Conservation (phyloP, 1,140 invertebrate genomes). For the Archivesica marissinica region DNA sequence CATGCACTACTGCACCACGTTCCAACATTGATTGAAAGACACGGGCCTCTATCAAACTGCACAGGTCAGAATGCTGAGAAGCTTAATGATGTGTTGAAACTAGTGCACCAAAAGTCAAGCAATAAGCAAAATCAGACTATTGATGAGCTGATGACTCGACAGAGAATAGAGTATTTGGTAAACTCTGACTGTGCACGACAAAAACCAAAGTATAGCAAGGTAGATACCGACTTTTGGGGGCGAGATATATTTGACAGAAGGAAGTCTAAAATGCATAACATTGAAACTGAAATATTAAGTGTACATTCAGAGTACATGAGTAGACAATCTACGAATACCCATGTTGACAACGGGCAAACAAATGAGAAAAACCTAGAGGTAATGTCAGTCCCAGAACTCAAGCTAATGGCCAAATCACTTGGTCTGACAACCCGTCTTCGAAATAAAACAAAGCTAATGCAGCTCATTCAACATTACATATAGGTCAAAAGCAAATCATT, state of each 20-base stretch:
- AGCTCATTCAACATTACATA: too few relatives aligned
- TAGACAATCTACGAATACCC: too few relatives aligned
- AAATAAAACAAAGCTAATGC: too few relatives aligned
- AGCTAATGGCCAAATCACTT: too few relatives aligned
- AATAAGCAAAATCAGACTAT: slow-evolving; percentile 20
- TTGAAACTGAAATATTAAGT: not conserved
- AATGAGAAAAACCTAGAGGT: too few relatives aligned
- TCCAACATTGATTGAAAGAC: not conserved
- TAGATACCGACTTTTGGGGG: not conserved
- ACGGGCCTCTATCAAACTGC: not conserved
- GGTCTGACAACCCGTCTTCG: too few relatives aligned
- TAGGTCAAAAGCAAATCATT: too few relatives aligned
- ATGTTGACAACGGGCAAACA: too few relatives aligned
- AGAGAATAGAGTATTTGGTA: slow-evolving; percentile 1
- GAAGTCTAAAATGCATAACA: not conserved
- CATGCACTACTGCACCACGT: slow-evolving; percentile 17
- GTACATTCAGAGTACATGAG: not conserved
- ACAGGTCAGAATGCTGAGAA: slow-evolving; percentile 17
- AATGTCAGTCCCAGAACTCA: too few relatives aligned
- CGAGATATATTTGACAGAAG: not conserved
- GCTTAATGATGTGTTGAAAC: slow-evolving; percentile 35
- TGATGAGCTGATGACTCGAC: not conserved
- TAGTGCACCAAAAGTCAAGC: not conserved
- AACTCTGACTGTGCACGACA: not conserved
- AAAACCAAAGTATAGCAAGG: not conserved